Percentiles rank a stretch among this genome's conserved stretches.
phyloP scores from a whole-genome alignment of 2,888 invertebrate species.

The Nemoura dubitans region DNA sequence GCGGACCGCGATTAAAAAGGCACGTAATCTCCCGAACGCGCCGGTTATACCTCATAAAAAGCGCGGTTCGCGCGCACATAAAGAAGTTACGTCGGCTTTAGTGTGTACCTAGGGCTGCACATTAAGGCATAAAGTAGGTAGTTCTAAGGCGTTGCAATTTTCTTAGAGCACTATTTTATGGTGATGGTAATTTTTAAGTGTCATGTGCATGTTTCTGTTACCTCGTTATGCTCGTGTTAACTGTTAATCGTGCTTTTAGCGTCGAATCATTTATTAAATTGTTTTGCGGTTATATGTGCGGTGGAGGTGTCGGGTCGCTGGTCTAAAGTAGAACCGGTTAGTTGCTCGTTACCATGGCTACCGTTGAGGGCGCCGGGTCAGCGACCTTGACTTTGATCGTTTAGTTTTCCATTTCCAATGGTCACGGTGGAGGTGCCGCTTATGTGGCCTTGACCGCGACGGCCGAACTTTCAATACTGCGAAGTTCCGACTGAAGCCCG shows the following conservation, averaged over 20 bases:
- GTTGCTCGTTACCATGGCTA: too few species aligned
- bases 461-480: too few species aligned
- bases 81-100: not conserved
- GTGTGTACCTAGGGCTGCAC: not conserved
- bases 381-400: too few species aligned
- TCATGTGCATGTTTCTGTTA: not conserved
- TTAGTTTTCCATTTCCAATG: too few species aligned
- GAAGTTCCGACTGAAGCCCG: too few species aligned
- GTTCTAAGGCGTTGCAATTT: not conserved
- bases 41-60: not conserved
- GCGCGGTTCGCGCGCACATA: not conserved
- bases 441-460: too few species aligned
- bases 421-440: too few species aligned
- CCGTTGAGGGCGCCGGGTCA: too few species aligned
- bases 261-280: not conserved
- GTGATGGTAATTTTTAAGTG: not conserved
- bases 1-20: not conserved
- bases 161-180: conserved; percentile 12
- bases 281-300: not conserved
- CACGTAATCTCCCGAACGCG: not conserved
- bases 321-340: too few species aligned
- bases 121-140: not conserved
- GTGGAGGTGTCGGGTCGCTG: not conserved
- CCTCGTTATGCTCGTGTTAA: not conserved
- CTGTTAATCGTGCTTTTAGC: not conserved